Conservation (phyloP, 1,140 invertebrate genomes). For the Bradysia coprophila region DNA sequence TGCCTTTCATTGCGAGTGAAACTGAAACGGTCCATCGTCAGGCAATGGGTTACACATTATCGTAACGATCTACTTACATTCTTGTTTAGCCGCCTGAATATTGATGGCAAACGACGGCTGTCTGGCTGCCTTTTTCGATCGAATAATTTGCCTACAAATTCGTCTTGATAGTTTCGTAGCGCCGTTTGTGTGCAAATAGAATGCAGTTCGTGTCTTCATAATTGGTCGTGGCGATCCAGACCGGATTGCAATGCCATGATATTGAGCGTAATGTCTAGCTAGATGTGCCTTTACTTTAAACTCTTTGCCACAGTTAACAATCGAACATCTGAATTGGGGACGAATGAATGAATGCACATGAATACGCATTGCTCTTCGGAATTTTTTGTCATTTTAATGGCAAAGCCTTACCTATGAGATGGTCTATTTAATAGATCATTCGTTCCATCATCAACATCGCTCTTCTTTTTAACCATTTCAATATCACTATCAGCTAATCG, state of each 20-base stretch:
- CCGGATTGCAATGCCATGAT: slow-evolving; percentile 55
- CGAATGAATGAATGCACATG: not conserved
- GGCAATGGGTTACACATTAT: not conserved
- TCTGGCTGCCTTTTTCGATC: slow-evolving; percentile 67
- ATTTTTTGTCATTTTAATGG: not conserved
- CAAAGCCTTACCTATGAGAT: slow-evolving; percentile 15
- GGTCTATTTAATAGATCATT: slow-evolving; percentile 25
- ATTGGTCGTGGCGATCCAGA: slow-evolving; percentile 71
- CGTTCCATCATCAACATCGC: slow-evolving; percentile 27
- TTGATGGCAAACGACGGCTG: slow-evolving; percentile 77
- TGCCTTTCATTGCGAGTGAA: slow-evolving; percentile 37
- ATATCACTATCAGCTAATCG: slow-evolving; percentile 34
- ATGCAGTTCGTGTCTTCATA: slow-evolving; percentile 92
- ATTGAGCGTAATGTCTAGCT: slow-evolving; percentile 78
- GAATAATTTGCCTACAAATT: slow-evolving; percentile 64
- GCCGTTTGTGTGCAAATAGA: slow-evolving; percentile 80
- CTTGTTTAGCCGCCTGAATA: slow-evolving; percentile 64
- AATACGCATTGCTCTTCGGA: not conserved
- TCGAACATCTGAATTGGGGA: slow-evolving; percentile 47
- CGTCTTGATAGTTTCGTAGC: slow-evolving; percentile 72
- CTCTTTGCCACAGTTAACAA: slow-evolving; percentile 81
- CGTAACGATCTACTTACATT: slow-evolving; percentile 37
- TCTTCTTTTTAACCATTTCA: slow-evolving; percentile 31
- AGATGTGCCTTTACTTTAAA: slow-evolving; percentile 86
- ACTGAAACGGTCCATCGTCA: slow-evolving; percentile 23